These are phyloP conservation scores for Whitmania pigra DNA, from an alignment of 1,140 invertebrate genomes.

Conservation along the genomic window DNA sequence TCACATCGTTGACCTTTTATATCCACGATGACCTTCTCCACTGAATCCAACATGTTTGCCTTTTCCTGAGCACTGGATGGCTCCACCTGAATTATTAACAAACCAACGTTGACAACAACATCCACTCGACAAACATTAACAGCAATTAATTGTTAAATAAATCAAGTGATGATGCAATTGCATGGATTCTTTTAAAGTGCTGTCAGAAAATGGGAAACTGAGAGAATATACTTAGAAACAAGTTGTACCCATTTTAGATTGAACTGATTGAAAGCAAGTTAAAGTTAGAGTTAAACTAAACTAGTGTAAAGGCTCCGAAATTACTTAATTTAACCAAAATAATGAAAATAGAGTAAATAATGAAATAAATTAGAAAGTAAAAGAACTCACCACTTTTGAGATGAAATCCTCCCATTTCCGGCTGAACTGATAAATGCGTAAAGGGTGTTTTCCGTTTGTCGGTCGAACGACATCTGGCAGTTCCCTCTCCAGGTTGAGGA, in stretches of 20 bases:
- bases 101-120: neutral
- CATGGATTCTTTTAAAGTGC: no score
- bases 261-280: no score
- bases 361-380: neutral
- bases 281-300: no score
- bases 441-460: slow-evolving; percentile 50
- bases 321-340: no score
- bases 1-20: slow-evolving; percentile 53
- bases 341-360: neutral
- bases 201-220: no score
- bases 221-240: no score
- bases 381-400: slow-evolving; percentile 46
- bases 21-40: slow-evolving; percentile 42
- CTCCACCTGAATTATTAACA: slow-evolving; percentile 18
- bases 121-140: neutral
- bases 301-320: no score
- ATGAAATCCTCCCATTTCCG: slow-evolving; percentile 51
- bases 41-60: slow-evolving; percentile 23
- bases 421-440: slow-evolving; percentile 50
- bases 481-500: slow-evolving; percentile 45
- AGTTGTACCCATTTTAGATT: no score
- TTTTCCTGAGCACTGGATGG: slow-evolving; percentile 26
- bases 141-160: neutral
- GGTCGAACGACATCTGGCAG: slow-evolving; percentile 48
- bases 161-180: no score